phyloP scores from a whole-genome alignment of 2,797 vertebrate genomes.

The Chaetophractus vellerosus region DNA sequence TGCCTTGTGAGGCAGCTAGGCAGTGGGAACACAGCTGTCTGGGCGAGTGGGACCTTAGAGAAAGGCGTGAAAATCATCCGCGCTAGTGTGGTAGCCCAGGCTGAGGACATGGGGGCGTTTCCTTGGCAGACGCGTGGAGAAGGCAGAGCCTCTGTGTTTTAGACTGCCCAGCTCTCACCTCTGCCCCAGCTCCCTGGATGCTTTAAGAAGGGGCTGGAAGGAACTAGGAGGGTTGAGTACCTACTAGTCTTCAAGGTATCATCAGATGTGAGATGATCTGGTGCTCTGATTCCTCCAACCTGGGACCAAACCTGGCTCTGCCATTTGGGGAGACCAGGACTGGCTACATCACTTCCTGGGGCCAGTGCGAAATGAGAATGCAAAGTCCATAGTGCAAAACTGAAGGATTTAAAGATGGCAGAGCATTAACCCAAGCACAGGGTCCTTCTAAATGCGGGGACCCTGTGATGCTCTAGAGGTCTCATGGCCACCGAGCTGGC shows the following conservation, averaged over 20 bases:
- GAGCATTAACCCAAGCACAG: too few species aligned
- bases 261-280: not conserved
- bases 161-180: not conserved
- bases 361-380: not conserved
- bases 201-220: not conserved
- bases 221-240: not conserved
- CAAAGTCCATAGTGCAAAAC: not conserved
- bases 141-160: not conserved
- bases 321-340: not conserved
- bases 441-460: not conserved
- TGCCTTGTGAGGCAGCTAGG: not conserved
- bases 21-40: not conserved
- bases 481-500: not conserved
- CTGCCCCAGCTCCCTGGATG: not conserved
- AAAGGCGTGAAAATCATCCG: not conserved
- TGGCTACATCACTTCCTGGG: fast-evolving
- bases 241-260: not conserved
- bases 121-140: not conserved
- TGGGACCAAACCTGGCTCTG: not conserved
- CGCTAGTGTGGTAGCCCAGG: not conserved
- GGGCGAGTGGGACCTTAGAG: not conserved
- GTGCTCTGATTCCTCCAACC: not conserved
- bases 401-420: not conserved
- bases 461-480: too few species aligned
- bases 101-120: fast-evolving